Base-by-base conservation (phyloP, 2,797 vertebrate genomes). In the Acanthurus lineatus region DNA sequence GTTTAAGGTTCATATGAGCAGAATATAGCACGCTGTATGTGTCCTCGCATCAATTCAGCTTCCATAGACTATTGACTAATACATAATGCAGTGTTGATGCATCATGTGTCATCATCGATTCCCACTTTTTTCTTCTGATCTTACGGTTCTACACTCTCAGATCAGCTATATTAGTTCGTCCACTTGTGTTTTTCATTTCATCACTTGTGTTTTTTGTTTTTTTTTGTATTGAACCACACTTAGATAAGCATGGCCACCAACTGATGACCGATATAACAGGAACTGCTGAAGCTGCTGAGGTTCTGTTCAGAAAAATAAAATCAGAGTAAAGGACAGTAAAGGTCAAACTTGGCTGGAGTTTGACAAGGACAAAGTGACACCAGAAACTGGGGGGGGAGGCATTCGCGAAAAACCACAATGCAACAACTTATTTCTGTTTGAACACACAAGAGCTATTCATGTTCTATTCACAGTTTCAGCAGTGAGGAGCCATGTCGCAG, bases 381-480 rank as follows among this genome's bases (percentile, higher is more conserved):
- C 28, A 32, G 28, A 32, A 32, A 32, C 28, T 32, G 4, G 28
- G 28, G 28, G 28, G 4, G 28, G 28, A 4, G 4, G 28, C 4
- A 4, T 32, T 32, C 5, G 28, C 5, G 4, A 32, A 32, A 32
- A 32, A 32, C 28, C 28, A 32, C 28, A 32, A 32, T 32, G 28
- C 28, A 32, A 32, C 28, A 0, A 32, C 28, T 32, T 32, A 32
- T 32, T 4, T 32, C 28, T 32, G 28, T 4, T 32, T 32, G 28
- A 32, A 25, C 25, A 32, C 28, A 32, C 28, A 4, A 32, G 28
- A 32, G 28, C 28, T 32, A 32, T 32, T 32, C 28, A 32, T 32
- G 28, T 32, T 48, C 15, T 76, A 58, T 76, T 69, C 82, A 28
- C 35, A 25, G 76, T 67, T 15, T 28, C 49, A 1, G 38, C 35